Conservation (phyloP, 1,140 invertebrate genomes). For the Caerostris extrusa region DNA sequence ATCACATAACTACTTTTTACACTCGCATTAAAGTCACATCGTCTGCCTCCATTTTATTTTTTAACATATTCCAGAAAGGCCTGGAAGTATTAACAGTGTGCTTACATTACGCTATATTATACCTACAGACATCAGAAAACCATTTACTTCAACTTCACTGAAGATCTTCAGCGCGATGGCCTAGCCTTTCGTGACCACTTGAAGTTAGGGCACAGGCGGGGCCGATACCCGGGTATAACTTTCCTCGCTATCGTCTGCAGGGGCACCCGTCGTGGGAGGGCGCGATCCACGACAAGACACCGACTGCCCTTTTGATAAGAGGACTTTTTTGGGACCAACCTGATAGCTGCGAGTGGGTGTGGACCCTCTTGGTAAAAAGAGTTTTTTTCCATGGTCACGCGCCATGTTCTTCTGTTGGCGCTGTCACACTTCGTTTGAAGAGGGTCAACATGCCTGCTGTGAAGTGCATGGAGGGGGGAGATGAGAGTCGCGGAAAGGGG, state of each 20-base stretch:
- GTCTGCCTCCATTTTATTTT: too few relatives aligned
- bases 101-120: too few relatives aligned
- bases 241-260: constrained; percentile 3
- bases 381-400: background rate
- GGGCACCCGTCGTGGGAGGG: constrained; percentile 7
- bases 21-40: too few relatives aligned
- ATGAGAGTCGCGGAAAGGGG: background rate
- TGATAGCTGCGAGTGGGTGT: background rate
- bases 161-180: background rate
- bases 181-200: background rate
- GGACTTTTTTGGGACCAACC: background rate
- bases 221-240: constrained; percentile 30
- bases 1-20: too few relatives aligned
- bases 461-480: background rate
- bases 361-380: background rate
- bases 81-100: too few relatives aligned
- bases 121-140: background rate
- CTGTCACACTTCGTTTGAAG: constrained; percentile 19
- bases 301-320: constrained; percentile 8
- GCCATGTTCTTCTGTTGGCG: constrained; percentile 33
- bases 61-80: too few relatives aligned
- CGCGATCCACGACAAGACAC: constrained; percentile 20
- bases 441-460: constrained; percentile 10
- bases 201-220: background rate
- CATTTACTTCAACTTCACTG: background rate